phyloP scores from a whole-genome alignment of 2,797 vertebrate species.

The Urosaurus nigricauda region DNA sequence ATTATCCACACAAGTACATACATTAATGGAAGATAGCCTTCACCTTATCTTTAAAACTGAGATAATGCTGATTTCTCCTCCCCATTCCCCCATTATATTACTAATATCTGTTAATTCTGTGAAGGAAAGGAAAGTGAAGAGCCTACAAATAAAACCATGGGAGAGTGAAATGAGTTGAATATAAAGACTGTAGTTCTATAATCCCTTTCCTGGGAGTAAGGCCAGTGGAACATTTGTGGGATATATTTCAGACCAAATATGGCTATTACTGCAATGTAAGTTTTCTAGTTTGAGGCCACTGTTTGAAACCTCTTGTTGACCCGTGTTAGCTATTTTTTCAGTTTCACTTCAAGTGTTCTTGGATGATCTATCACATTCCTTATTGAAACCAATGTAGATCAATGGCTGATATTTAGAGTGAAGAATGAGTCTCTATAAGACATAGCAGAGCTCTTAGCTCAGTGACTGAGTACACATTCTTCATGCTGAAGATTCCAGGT shows the following conservation, averaged over 20 bases:
- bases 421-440: not conserved
- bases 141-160: not conserved
- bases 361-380: not conserved
- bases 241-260: slow-evolving; percentile 1
- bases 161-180: not conserved
- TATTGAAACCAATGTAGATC: not conserved
- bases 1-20: not conserved
- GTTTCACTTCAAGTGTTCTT: not conserved
- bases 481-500: not conserved
- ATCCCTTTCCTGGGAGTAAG: not conserved
- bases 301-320: slow-evolving; percentile 7
- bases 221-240: not conserved
- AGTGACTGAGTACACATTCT: not conserved
- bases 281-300: slow-evolving; percentile 11
- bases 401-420: not conserved
- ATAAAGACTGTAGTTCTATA: slow-evolving; percentile 16
- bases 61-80: slow-evolving; percentile 19
- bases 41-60: not conserved
- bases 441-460: not conserved
- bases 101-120: slow-evolving; percentile 51
- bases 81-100: slow-evolving; percentile 30
- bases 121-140: slow-evolving; percentile 44
- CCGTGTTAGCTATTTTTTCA: not conserved
- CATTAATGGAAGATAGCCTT: not conserved
- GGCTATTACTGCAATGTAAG: not conserved